Conservation (phyloP, 2,888 invertebrate genomes). For the Agrotis exclamationis region DNA sequence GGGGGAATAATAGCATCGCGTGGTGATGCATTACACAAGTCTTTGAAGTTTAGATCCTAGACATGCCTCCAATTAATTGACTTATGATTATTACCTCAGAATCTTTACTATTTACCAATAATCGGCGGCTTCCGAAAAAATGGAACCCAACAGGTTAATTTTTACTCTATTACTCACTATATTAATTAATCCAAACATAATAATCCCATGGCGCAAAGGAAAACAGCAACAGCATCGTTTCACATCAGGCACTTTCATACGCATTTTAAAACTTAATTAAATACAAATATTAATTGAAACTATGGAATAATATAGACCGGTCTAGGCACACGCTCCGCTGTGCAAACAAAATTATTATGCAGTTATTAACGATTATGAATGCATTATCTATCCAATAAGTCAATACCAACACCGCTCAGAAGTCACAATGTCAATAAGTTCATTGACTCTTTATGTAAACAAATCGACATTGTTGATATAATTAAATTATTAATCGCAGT, state of each 20-base stretch:
- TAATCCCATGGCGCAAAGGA: conserved; percentile 83
- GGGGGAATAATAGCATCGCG: too few relatives aligned
- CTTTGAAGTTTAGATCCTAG: too few relatives aligned
- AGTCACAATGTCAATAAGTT: conserved; percentile 65
- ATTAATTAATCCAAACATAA: conserved; percentile 84
- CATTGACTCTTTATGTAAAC: conserved; percentile 60
- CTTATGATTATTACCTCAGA: too few relatives aligned
- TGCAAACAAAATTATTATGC: conserved; percentile 61
- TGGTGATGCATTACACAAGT: too few relatives aligned
- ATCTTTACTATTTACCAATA: too few relatives aligned
- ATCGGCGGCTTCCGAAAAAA: too few relatives aligned
- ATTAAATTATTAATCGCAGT: conserved; percentile 49
- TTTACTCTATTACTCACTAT: conserved; percentile 77
- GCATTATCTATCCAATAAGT: conserved; percentile 60
- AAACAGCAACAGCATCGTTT: conserved; percentile 85
- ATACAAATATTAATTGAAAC: conserved; percentile 27
- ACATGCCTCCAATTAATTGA: too few relatives aligned
- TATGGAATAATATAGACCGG: conserved; percentile 36
- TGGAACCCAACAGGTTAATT: too few relatives aligned
- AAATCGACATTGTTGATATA: conserved; percentile 57
- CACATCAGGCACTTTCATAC: conserved; percentile 81
- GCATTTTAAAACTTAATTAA: conserved; percentile 55
- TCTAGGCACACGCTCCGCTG: conserved; percentile 39
- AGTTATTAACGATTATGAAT: conserved; percentile 51
- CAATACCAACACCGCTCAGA: conserved; percentile 53